Conservation (phyloP, 2,113 vertebrate species). For the Percina caprodes region DNA sequence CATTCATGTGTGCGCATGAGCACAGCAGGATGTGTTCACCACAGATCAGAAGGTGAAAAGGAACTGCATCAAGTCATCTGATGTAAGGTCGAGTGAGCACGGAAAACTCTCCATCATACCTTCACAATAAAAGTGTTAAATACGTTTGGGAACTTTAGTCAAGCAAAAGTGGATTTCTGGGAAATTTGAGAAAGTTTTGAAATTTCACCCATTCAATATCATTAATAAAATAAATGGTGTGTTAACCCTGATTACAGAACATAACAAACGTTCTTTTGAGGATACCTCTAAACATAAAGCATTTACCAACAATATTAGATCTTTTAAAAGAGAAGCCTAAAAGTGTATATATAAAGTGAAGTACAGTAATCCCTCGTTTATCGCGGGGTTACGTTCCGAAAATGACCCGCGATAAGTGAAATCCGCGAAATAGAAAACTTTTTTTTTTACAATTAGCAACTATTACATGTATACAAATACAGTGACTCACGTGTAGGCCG, state of each 20-base stretch:
- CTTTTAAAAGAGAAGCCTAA: neutral
- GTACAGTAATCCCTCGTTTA: no score
- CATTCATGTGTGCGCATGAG: conserved; percentile 23
- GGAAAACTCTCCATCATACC: neutral
- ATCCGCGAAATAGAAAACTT: no score
- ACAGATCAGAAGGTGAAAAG: conserved; percentile 44
- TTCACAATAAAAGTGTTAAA: conserved; percentile 2
- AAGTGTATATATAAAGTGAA: neutral
- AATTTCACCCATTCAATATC: neutral
- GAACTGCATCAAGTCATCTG: neutral
- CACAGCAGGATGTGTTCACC: conserved; percentile 41
- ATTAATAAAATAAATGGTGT: neutral
- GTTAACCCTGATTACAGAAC: neutral
- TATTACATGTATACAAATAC: no score
- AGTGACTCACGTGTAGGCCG: no score
- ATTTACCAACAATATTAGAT: neutral
- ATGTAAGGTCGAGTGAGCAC: neutral
- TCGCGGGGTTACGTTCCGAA: no score
- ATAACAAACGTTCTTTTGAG: neutral
- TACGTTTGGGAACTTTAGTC: neutral
- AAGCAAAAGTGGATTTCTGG: neutral
- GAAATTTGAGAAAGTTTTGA: no score
- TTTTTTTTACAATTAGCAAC: no score
- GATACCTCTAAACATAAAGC: neutral
- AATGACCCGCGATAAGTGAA: no score